Base-by-base conservation (phyloP, 2,888 invertebrate genomes). In the Latrodectus elegans region DNA sequence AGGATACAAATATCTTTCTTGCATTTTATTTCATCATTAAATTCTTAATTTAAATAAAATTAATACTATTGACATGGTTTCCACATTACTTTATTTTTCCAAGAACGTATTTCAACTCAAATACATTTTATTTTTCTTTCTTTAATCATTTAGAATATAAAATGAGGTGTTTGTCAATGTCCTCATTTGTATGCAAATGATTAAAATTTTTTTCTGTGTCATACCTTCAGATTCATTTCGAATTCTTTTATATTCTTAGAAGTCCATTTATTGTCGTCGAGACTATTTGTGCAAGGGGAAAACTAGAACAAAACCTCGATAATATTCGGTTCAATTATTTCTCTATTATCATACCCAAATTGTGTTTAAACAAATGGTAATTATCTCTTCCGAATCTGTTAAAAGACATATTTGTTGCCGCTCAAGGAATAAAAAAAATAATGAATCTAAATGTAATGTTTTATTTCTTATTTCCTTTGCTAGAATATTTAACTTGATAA, bases 151-250 rank as follows among this genome's bases (percentile, higher is more conserved):
- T 51, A n/a, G 70, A 70, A 82, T 70, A 53, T 17, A 60, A 75
- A 82, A 82, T 75, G 75, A 75, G 68, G 67, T 49, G 67, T 38
- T 72, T 77, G 77, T 77, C 77, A 84, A 72, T 60, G 14, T 65
- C 84, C 51, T 84, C 84, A 77, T 84, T 77, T 84, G 84, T 77
- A 84, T 84, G 84, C 72, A 84, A 84, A 84, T 84, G 76, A 77
- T 72, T 14, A 15, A n/a, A n/a, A 60, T 4, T 60, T 60, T 60
- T 60, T 74, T 38, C 55, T 60, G 72, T 77, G 72, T 84, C 64
- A 68, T 67, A 73, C 52, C 68, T 75, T 65, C 22, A 49, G 75
- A 75, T 74, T 67, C 75, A 70, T 75, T 82, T 55, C 68, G 51
- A 70, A 75, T 82, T 82, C 82, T 82, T 82, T 75, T 82, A 74